These are phyloP conservation scores for Nephrotoma appendiculata DNA, from an alignment of 2,888 invertebrate genomes.

Conservation along the genomic window DNA sequence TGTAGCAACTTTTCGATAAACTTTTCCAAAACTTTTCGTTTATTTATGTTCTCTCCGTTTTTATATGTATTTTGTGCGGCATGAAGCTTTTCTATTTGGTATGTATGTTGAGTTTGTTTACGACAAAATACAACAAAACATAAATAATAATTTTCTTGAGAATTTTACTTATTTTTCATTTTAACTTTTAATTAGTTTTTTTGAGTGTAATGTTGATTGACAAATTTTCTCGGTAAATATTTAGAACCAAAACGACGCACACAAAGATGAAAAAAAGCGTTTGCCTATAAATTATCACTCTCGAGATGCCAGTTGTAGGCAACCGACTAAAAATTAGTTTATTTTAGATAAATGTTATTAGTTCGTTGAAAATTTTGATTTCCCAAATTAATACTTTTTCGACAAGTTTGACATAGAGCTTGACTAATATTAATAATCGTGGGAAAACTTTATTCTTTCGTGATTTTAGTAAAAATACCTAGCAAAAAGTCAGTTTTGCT, in stretches of 20 bases:
- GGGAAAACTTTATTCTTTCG: neutral
- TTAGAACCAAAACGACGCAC: neutral
- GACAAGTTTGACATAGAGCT: neutral
- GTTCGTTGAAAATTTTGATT: neutral
- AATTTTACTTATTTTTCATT: neutral
- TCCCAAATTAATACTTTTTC: neutral
- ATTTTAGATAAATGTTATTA: neutral
- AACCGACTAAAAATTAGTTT: too few relatives aligned
- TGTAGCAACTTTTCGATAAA: neutral
- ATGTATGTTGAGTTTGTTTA: neutral
- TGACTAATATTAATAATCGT: neutral
- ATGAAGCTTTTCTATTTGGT: neutral
- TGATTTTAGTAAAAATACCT: too few relatives aligned
- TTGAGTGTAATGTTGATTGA: neutral
- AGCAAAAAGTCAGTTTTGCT: too few relatives aligned
- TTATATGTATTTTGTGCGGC: neutral
- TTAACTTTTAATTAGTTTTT: neutral
- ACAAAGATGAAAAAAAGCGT: neutral
- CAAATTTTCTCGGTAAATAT: neutral
- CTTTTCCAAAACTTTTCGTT: neutral
- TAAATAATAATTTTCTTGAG: neutral
- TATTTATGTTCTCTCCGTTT: neutral
- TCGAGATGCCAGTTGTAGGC: too few relatives aligned
- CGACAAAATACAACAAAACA: neutral
- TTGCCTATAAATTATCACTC: neutral